Evolutionary conservation across 2,797 vertebrate genomes (phyloP), one percentile per base, ranked within the genome.

Genomic region (Alca torda): DNA sequence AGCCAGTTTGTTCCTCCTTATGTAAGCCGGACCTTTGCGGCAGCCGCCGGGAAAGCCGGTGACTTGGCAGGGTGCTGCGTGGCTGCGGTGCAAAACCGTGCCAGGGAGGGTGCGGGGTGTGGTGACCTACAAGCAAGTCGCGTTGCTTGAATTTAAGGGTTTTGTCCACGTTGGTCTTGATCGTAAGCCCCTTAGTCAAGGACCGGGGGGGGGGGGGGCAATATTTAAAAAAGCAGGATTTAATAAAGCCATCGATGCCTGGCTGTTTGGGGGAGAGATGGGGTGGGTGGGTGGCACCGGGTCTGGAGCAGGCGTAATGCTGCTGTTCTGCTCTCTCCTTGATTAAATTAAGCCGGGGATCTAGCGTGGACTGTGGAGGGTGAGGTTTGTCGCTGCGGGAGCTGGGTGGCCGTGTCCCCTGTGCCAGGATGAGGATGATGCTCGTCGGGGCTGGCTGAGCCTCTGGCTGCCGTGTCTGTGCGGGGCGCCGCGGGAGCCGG

Each of bases 1-100:
- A 96, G 95, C 84, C 33, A 95, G 94, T 89, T 96, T 97, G 96
- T 97, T 96, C 82, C 82, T 92, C 54, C 90, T 96, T 94, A 93
- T 75, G 61, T 96, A 96, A 96, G 96, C 92, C 1, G 68, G 93
- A 87, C 84, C 87, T 95, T 94, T 0, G 3, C 16, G 26, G 81
- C 37, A 43, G 84, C 72, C 45, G 28, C 10, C 39, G 93, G 84
- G 75, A 89, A 43, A 61, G 90, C 93, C 20, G 28, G 88, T 97
- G 95, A 85, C 94, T 96, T 96, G 96, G 96, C 96, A 95, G 86
- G 82, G 89, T 3, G 8, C 84, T 84, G 89, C 2, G 1, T 92
- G 92, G 94, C 92, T 77, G 90, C 46, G 96, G 94, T 85, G 89
- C 84, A 57, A 8, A 48, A 28, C 45, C 1, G 33, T 89, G 94